These are phyloP conservation scores for Iguana delicatissima DNA, from an alignment of 2,797 vertebrate genomes.

Conservation along the genomic window DNA sequence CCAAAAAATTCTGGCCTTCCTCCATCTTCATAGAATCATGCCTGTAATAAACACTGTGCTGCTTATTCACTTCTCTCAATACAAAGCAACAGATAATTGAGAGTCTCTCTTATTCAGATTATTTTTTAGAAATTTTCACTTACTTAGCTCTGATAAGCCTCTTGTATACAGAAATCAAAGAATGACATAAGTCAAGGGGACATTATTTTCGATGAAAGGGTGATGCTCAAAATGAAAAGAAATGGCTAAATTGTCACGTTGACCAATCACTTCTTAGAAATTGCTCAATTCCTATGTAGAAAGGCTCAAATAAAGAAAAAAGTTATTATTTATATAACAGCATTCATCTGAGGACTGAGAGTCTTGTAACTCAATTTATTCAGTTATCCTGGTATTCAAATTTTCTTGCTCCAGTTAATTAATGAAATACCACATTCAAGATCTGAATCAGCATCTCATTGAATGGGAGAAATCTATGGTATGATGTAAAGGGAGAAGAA, in stretches of 20 bases:
- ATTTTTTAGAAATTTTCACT: background rate
- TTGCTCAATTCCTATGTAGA: background rate
- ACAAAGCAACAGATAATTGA: background rate
- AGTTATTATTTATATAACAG: slow-evolving; percentile 18
- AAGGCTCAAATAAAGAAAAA: background rate
- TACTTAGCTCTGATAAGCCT: background rate
- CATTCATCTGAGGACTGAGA: slow-evolving; percentile 15
- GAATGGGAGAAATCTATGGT: background rate
- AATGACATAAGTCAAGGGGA: background rate
- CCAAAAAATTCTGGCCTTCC: background rate
- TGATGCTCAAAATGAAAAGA: background rate
- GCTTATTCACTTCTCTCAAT: background rate
- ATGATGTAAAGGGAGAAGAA: slow-evolving; percentile 21
- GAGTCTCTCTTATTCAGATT: background rate
- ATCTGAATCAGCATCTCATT: slow-evolving; percentile 23
- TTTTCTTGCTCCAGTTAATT: slow-evolving; percentile 49
- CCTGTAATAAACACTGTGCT: background rate
- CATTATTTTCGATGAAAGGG: background rate
- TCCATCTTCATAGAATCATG: background rate
- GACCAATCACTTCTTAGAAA: slow-evolving; percentile 9
- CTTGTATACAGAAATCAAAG: background rate
- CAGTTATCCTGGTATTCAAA: slow-evolving; percentile 44
- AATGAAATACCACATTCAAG: slow-evolving; percentile 38
- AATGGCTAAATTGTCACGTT: background rate
- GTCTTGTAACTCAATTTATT: slow-evolving; percentile 40